phyloP scores from a whole-genome alignment of 2,797 vertebrate species.

The Eptatretus atami region DNA sequence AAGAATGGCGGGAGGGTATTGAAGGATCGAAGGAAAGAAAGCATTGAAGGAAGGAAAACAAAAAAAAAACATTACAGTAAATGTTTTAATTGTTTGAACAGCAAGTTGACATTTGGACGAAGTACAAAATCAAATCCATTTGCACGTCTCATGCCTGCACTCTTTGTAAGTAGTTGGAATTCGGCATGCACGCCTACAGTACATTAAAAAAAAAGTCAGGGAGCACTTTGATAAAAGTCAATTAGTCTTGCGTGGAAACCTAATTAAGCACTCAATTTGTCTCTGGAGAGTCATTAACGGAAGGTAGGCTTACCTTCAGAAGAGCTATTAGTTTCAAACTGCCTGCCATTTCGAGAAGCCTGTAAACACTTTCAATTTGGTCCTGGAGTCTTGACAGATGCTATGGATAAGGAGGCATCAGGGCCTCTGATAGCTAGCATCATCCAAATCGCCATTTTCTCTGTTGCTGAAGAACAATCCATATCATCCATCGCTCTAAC shows the following conservation, averaged over 20 bases:
- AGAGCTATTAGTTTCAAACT: background rate
- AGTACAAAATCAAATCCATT: too few relatives aligned
- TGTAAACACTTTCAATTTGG: slow-evolving; percentile 1
- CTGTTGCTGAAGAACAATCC: slow-evolving; percentile 1
- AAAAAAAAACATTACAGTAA: too few relatives aligned
- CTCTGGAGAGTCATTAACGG: slow-evolving; percentile 3
- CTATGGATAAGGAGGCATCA: slow-evolving; percentile 3
- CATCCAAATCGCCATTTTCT: slow-evolving; percentile 5
- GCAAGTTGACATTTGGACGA: too few relatives aligned
- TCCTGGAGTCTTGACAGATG: slow-evolving; percentile 3
- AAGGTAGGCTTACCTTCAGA: background rate
- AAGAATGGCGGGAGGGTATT: too few relatives aligned
- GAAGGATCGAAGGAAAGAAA: too few relatives aligned
- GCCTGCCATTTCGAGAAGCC: slow-evolving; percentile 1
- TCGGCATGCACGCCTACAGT: background rate
- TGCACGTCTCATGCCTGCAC: too few relatives aligned
- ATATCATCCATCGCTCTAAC: background rate
- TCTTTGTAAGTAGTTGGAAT: background rate
- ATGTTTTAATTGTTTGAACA: too few relatives aligned
- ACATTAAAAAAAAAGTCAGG: slow-evolving; percentile 1
- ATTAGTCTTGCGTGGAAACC: slow-evolving; percentile 3
- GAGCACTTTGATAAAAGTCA: background rate
- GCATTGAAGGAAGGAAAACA: too few relatives aligned
- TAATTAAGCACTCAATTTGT: slow-evolving; percentile 5
- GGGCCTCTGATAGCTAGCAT: slow-evolving; percentile 2